Evolutionary conservation across 2,888 invertebrate species (phyloP), one percentile per base, ranked within the genome.

Genomic region (Platycheirus albimanus): DNA sequence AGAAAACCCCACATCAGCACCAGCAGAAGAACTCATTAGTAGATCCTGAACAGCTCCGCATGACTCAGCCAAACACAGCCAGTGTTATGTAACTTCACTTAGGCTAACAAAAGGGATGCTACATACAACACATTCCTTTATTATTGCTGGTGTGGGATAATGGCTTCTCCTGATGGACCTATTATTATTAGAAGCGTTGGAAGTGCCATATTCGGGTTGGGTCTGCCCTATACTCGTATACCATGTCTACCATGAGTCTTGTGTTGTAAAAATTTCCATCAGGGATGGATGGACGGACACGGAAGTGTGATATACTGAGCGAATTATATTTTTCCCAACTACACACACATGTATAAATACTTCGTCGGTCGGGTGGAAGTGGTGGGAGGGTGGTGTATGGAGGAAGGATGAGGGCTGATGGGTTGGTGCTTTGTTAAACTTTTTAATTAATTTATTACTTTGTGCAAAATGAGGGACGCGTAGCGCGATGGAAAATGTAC

Each of bases 391-490:
- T n/a, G n/a, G n/a, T 19, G 41, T 58, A 43, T 38, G 63, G 58
- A 19, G 8, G 30, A 33, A 33, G 41, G 19, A n/a, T n/a, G 15
- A 43, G 11, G n/a, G 15, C 20, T 54, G 15, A 15, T 30, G 30
- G 33, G 38, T 13, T 45, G 38, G 33, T 33, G 19, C 19, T 61
- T 45, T 51, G 63, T 72, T 43, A 45, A 83, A 83, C 56, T 83
- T 83, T 83, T 83, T 83, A 83, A 83, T 83, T 83, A 83, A 83
- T 83, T 83, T 83, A 83, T 83, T 78, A 67, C 69, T 17, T 36
- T 64, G 72, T 72, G 51, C 56, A 30, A 43, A 64, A 69, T 78
- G 64, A 83, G 72, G 72, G 49, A 69, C 36, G 70, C 30, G 15
- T 17, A 8, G 28, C 10, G 56, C 6, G 3, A 33, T 15, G 2